A percentile compares a stretch with the other conserved stretches of the same genome.
These are phyloP conservation scores for Euwallacea fornicatus DNA, from an alignment of 1,140 invertebrate species.

Conservation along the genomic window DNA sequence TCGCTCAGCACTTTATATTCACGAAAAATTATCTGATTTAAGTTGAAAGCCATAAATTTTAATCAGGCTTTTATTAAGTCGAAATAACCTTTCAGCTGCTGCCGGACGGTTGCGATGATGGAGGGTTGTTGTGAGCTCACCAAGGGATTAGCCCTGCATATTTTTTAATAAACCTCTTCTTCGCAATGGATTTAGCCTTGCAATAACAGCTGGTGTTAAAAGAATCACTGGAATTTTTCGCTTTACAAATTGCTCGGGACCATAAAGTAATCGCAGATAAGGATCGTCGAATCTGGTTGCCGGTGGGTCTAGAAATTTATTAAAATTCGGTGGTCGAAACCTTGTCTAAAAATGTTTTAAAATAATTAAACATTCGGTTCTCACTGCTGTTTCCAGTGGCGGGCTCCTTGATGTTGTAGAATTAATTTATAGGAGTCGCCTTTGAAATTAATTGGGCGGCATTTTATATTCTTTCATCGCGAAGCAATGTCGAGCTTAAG, in stretches of 20 bases:
- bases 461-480: no score
- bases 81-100: constrained; percentile 24
- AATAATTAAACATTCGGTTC: not conserved
- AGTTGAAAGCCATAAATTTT: constrained; percentile 34
- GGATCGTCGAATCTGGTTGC: not conserved
- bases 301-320: not conserved
- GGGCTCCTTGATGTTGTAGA: not conserved
- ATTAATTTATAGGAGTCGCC: not conserved
- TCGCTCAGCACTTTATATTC: constrained; percentile 16
- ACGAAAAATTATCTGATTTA: constrained; percentile 34
- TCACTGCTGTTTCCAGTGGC: not conserved
- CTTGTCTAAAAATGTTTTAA: constrained; percentile 4
- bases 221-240: not conserved
- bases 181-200: not conserved
- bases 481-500: no score
- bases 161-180: constrained; percentile 11
- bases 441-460: constrained; percentile 8
- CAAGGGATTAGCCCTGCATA: constrained; percentile 11
- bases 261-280: not conserved
- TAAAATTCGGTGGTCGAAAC: not conserved
- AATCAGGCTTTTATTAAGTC: constrained; percentile 32
- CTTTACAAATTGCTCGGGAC: no score
- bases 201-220: not conserved
- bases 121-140: constrained; percentile 23
- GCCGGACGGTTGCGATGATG: constrained; percentile 18